Conservation (phyloP, 2,888 invertebrate genomes). For the Cenopis cana region DNA sequence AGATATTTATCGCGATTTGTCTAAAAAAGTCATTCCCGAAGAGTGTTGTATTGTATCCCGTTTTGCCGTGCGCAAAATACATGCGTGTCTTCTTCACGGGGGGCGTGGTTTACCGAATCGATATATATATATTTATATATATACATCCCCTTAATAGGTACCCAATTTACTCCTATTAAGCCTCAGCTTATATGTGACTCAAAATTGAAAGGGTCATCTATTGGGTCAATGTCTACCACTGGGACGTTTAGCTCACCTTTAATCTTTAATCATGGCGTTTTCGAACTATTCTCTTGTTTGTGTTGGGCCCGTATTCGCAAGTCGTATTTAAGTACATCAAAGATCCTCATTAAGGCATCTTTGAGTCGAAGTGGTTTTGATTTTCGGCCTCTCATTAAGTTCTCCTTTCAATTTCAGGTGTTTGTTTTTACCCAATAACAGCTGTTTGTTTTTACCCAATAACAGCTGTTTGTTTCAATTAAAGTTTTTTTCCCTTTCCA, state of each 20-base stretch:
- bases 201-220: too few species aligned
- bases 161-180: too few species aligned
- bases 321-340: slow-evolving; percentile 33
- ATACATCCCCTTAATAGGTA: too few species aligned
- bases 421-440: slow-evolving; percentile 26
- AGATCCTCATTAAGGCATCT: slow-evolving; percentile 35
- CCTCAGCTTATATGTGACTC: too few species aligned
- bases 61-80: too few species aligned
- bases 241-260: not conserved
- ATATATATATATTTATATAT: too few species aligned
- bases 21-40: too few species aligned
- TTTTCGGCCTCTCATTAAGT: slow-evolving; percentile 27
- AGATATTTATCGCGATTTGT: too few species aligned
- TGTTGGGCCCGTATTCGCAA: slow-evolving; percentile 26
- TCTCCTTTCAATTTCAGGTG: slow-evolving; percentile 18
- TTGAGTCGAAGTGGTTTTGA: slow-evolving; percentile 36
- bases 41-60: too few species aligned
- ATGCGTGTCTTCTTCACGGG: too few species aligned
- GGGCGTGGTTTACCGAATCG: too few species aligned
- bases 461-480: slow-evolving; percentile 5
- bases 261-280: slow-evolving; percentile 4
- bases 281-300: slow-evolving; percentile 30
- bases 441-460: slow-evolving; percentile 18
- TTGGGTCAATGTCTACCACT: too few species aligned
- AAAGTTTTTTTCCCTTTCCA: not conserved